These are phyloP conservation scores for Pachyseris speciosa DNA, from an alignment of 64 coral and sea anemone genomes.

Conservation along the genomic window DNA sequence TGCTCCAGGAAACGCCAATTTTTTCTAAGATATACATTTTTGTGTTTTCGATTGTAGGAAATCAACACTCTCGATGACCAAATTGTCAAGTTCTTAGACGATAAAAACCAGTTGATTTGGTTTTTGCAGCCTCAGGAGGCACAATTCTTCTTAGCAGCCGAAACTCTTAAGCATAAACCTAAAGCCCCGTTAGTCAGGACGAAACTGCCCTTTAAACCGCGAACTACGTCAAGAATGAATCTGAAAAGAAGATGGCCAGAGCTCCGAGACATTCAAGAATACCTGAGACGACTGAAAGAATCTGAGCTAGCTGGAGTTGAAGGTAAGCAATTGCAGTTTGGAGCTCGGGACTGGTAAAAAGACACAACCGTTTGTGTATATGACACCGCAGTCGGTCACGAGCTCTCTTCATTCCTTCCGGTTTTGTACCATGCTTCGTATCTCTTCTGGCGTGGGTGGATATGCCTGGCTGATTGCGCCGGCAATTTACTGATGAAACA, in stretches of 20 bases:
- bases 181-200: constrained; percentile 35
- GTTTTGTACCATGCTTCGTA: not conserved
- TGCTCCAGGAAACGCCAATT: too few species aligned
- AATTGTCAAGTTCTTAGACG: constrained; percentile 51
- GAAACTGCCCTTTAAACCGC: constrained; percentile 63
- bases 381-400: constrained; percentile 26
- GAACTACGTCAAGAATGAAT: not conserved
- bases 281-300: not conserved
- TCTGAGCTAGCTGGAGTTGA: not conserved
- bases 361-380: too few species aligned
- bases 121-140: constrained; percentile 86
- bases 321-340: not conserved
- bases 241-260: not conserved
- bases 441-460: not conserved
- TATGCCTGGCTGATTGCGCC: not conserved
- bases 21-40: not conserved
- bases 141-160: constrained; percentile 79
- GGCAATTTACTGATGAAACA: constrained; percentile 27
- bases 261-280: constrained; percentile 11
- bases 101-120: constrained; percentile 78
- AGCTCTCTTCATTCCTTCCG: not conserved
- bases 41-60: constrained; percentile 29
- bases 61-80: constrained; percentile 69
- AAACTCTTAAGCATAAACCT: constrained; percentile 60
- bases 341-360: too few species aligned